Conservation (phyloP, 2,113 vertebrate species). For the Corapipo altera region DNA sequence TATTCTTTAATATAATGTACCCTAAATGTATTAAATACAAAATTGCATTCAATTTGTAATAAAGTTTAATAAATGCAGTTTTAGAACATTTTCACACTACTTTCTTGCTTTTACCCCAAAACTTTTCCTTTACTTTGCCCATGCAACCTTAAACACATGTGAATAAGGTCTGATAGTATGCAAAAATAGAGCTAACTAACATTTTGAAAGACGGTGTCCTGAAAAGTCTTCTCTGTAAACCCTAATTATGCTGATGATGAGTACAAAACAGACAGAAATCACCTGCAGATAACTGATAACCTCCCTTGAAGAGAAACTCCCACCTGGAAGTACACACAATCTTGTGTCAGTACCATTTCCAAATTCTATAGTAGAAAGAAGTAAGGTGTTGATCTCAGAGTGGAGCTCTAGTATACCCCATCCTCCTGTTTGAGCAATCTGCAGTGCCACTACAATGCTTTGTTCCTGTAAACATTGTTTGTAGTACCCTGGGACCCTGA, state of each 20-base stretch:
- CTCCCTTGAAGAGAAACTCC: not conserved
- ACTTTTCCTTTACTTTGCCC: not conserved
- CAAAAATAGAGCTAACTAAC: not conserved
- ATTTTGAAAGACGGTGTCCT: not conserved
- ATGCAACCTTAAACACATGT: not conserved
- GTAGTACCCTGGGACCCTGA: not conserved
- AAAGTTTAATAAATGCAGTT: not conserved
- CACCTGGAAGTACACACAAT: not conserved
- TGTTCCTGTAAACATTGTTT: not conserved
- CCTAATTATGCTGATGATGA: not conserved
- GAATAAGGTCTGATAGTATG: not conserved
- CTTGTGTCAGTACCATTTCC: not conserved
- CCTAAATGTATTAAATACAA: not conserved
- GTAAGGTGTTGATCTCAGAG: not conserved
- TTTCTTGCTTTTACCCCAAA: not conserved
- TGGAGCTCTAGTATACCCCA: not conserved
- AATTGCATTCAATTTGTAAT: not conserved
- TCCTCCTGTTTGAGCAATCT: not conserved
- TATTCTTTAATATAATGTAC: not conserved
- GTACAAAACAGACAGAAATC: not conserved
- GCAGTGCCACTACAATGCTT: not conserved
- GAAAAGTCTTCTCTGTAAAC: not conserved
- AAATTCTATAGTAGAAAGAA: not conserved
- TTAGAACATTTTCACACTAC: not conserved
- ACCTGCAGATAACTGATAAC: not conserved